Evolutionary conservation across 2,113 vertebrate species (phyloP), one percentile per base, ranked within the genome.

Genomic region (Micronycteris hirsuta): DNA sequence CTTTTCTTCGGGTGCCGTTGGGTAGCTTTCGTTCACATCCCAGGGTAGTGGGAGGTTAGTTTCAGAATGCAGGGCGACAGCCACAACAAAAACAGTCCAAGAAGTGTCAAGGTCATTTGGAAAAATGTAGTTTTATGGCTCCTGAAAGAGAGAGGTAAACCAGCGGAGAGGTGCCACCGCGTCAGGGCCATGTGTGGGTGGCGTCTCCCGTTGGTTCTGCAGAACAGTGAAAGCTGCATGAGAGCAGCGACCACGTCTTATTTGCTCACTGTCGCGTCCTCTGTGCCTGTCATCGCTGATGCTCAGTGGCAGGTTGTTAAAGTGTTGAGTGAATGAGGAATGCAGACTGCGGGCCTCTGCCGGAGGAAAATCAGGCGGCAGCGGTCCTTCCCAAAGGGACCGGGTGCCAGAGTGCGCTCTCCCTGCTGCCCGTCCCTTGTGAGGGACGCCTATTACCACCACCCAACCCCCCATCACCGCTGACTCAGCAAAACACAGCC

Each of bases 161-260:
- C 61, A 87, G 54, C 6, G 13, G 43, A 47, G 63, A 49, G 45
- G 43, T 33, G 16, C 54, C 45, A 45, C 14, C 4, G 4, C 16
- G 5, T 16, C 3, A 7, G 33, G 78, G 81, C 28, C 33, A 0
- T 4, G 12, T 11, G 36, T 74, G 0, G 28, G 41, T 47, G 41
- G 31, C 43, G 7, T 86, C 31, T 89, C 31, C 61, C 61, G 1
- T 22, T 1, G 15, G 17, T 36, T 73, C 22, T 26, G 3, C 7
- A n/a, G 84, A 56, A 5, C 45, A 52, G 0, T 28, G 81, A 54
- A 47, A 49, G 26, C 33, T n/a, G 2, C 17, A 4, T 7, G 33
- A 54, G 17, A 41, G 28, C 12, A 22, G 82, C 20, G 36, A 14
- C 5, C 0, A 0, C 9, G 1, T 73, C 9, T 26, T 1, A 41